Evolutionary conservation across 2,797 vertebrate species (phyloP).

Genomic region (Sebastes cheni): DNA sequence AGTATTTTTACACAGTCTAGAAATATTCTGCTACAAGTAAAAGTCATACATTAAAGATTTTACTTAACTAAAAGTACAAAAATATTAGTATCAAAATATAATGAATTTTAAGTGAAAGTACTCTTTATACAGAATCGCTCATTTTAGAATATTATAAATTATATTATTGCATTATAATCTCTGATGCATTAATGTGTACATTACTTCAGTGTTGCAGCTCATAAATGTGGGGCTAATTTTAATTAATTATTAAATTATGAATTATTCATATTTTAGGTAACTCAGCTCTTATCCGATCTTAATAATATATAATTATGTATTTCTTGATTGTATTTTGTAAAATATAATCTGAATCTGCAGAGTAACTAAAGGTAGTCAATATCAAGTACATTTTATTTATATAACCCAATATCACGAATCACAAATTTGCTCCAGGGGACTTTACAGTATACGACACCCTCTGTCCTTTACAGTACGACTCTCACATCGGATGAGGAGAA

Average conservation of each 20-base stretch:
- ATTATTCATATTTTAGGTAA: not conserved
- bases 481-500: too few species aligned
- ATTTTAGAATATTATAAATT: too few species aligned
- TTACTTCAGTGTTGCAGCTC: not conserved
- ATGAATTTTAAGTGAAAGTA: not conserved
- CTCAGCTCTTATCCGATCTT: not conserved
- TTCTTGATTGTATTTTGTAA: not conserved
- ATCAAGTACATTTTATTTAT: too few species aligned
- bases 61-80: not conserved
- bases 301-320: not conserved
- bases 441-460: too few species aligned
- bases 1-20: not conserved
- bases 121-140: too few species aligned
- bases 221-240: not conserved
- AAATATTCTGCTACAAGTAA: too few species aligned
- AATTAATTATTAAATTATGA: too few species aligned
- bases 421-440: too few species aligned
- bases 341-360: not conserved
- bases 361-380: not conserved
- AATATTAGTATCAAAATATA: not conserved
- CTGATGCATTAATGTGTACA: not conserved
- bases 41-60: not conserved
- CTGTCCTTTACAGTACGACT: too few species aligned
- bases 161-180: too few species aligned
- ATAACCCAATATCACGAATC: too few species aligned